A percentile compares a stretch with the other conserved stretches of the same genome.
Evolutionary conservation across 2,113 vertebrate genomes (phyloP).

Genomic region (Menura novaehollandiae): DNA sequence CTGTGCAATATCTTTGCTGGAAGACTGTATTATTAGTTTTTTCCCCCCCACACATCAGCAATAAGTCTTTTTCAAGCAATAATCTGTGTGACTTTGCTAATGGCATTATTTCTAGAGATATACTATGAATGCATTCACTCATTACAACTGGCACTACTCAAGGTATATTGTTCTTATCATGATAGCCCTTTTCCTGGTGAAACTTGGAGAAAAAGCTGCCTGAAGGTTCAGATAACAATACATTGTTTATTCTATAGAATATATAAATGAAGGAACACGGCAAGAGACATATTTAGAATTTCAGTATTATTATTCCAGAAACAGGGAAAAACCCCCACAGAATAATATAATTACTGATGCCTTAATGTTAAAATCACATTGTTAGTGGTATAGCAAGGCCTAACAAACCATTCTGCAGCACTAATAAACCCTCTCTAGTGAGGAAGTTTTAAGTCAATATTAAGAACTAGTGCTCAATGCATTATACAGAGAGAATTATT

Average conservation of each 20-base stretch:
- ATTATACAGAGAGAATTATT: constrained; percentile 31
- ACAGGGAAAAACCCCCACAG: neutral
- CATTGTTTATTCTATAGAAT: neutral
- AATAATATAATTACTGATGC: neutral
- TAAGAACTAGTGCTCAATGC: constrained; percentile 70
- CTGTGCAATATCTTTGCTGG: neutral
- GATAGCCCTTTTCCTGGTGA: neutral
- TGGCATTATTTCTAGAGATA: neutral
- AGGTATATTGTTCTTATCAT: neutral
- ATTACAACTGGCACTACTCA: neutral
- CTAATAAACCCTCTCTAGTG: constrained; percentile 12
- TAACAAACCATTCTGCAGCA: constrained; percentile 13
- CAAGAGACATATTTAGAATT: neutral
- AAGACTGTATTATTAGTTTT: neutral
- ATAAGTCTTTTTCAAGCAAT: neutral
- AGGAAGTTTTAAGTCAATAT: constrained; percentile 56
- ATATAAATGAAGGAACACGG: neutral
- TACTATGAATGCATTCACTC: neutral
- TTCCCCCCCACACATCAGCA: neutral
- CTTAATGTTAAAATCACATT: constrained; percentile 19
- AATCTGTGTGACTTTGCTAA: neutral
- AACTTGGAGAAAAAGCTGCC: neutral
- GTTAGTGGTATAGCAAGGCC: constrained; percentile 40
- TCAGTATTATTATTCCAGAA: neutral
- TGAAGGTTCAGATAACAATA: neutral